Evolutionary conservation across 2,113 vertebrate genomes (phyloP).

Genomic region (Sarotherodon lohbergeri): DNA sequence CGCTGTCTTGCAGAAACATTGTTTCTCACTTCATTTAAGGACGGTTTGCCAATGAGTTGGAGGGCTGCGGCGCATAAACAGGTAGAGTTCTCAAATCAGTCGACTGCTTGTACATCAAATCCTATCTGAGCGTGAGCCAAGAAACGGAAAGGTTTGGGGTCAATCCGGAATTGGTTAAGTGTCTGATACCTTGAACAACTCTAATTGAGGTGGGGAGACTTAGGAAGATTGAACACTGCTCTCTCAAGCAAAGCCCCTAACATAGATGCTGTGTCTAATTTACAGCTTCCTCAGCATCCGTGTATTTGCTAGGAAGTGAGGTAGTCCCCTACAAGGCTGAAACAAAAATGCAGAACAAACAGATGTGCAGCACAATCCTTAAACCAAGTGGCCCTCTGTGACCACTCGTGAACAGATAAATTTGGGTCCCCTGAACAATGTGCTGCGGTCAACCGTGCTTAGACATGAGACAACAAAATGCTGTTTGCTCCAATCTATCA

Average conservation of each 20-base stretch:
- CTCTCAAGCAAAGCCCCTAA: conserved; percentile 30
- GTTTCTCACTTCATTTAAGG: neutral
- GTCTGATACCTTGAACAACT: conserved; percentile 48
- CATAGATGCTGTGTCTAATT: conserved; percentile 30
- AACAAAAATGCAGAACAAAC: neutral
- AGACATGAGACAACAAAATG: conserved; percentile 27
- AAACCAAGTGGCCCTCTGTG: neutral
- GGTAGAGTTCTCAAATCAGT: neutral
- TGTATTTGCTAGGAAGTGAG: neutral
- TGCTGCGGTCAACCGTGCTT: conserved; percentile 23
- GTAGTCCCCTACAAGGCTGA: neutral
- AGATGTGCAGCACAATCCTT: neutral
- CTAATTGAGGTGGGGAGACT: conserved; percentile 38
- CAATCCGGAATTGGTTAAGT: conserved; percentile 32
- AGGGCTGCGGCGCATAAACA: neutral
- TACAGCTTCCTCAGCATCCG: conserved; percentile 12
- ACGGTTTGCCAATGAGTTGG: neutral
- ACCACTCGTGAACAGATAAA: conserved; percentile 17
- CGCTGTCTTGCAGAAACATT: neutral
- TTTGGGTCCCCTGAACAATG: neutral
- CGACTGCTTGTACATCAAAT: conserved; percentile 13
- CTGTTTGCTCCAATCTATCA: conserved; percentile 47
- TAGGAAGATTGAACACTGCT: conserved; percentile 36
- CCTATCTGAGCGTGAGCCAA: neutral
- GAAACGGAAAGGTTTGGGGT: conserved; percentile 1